Conservation (phyloP, 2,113 vertebrate genomes). For the Pseudorhombus dupliciocellatus region DNA sequence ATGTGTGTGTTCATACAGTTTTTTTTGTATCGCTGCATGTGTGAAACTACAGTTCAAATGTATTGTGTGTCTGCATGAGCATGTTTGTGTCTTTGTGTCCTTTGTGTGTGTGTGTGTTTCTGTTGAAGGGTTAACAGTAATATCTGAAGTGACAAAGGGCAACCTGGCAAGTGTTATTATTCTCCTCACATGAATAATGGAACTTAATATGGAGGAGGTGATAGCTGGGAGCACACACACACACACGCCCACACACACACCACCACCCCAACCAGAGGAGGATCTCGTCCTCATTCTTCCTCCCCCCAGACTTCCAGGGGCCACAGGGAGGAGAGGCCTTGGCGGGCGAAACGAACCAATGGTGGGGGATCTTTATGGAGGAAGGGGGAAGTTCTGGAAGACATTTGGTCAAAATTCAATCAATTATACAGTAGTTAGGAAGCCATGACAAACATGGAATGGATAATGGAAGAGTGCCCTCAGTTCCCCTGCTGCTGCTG, state of each 20-base stretch:
- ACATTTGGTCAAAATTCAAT: conserved; percentile 65
- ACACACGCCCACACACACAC: conserved; percentile 8
- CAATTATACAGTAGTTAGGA: conserved; percentile 54
- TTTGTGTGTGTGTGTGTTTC: conserved; percentile 7
- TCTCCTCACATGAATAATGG: conserved; percentile 79
- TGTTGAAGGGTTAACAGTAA: conserved; percentile 73
- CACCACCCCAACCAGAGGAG: conserved; percentile 3
- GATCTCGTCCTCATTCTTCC: conserved; percentile 43
- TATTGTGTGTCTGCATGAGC: not conserved
- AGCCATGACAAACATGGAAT: conserved; percentile 45
- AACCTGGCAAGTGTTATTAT: conserved; percentile 73
- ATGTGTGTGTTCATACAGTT: not conserved
- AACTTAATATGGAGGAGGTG: conserved; percentile 62
- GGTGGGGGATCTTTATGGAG: conserved; percentile 52
- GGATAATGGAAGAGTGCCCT: conserved; percentile 13
- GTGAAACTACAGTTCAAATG: not conserved
- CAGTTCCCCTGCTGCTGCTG: conserved; percentile 15
- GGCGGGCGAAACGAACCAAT: conserved; percentile 25
- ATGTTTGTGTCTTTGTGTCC: conserved; percentile 2
- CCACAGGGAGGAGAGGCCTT: conserved; percentile 49
- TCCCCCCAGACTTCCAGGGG: conserved; percentile 56
- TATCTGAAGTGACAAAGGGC: conserved; percentile 65
- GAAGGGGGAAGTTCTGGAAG: conserved; percentile 55
- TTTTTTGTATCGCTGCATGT: not conserved
- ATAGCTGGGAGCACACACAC: not conserved